phyloP scores from a whole-genome alignment of 2,797 vertebrate species.

The Etheostoma perlongum region DNA sequence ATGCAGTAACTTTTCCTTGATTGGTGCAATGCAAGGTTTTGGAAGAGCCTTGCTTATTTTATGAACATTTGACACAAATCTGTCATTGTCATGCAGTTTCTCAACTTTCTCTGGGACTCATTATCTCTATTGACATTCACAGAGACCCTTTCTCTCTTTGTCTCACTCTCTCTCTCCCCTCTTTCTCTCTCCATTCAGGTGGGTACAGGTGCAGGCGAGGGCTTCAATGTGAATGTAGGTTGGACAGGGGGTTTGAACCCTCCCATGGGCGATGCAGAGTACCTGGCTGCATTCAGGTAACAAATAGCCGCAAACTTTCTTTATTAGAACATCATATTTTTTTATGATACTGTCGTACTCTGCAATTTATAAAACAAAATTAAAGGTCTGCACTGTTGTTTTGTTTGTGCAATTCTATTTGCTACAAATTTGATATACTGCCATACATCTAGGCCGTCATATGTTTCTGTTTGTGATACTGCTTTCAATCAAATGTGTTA shows the following conservation, averaged over 20 bases:
- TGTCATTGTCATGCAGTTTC: slow-evolving; percentile 59
- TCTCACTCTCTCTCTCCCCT: slow-evolving; percentile 6
- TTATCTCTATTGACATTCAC: slow-evolving; percentile 47
- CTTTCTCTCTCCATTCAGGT: slow-evolving; percentile 63
- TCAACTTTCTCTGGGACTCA: slow-evolving; percentile 53
- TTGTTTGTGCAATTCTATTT: not conserved
- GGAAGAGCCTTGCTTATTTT: slow-evolving; percentile 63
- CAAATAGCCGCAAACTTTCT: not conserved
- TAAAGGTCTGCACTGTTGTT: not conserved
- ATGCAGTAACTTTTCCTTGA: slow-evolving; percentile 50
- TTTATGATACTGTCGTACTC: not conserved
- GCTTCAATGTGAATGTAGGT: slow-evolving; percentile 93
- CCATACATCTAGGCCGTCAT: not conserved
- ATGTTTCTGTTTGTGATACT: slow-evolving; percentile 4
- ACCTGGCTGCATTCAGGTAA: slow-evolving; percentile 95
- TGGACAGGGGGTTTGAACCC: slow-evolving; percentile 92
- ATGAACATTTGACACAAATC: slow-evolving; percentile 61
- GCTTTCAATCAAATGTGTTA: not conserved
- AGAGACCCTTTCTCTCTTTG: slow-evolving; percentile 24
- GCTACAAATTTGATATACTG: not conserved
- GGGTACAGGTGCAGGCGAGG: slow-evolving; percentile 86
- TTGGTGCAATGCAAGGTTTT: slow-evolving; percentile 63
- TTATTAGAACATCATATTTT: not conserved
- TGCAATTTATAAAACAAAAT: not conserved
- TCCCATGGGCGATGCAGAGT: slow-evolving; percentile 94